These are phyloP conservation scores for Pipra filicauda DNA, from an alignment of 2,113 vertebrate species.

Conservation along the genomic window DNA sequence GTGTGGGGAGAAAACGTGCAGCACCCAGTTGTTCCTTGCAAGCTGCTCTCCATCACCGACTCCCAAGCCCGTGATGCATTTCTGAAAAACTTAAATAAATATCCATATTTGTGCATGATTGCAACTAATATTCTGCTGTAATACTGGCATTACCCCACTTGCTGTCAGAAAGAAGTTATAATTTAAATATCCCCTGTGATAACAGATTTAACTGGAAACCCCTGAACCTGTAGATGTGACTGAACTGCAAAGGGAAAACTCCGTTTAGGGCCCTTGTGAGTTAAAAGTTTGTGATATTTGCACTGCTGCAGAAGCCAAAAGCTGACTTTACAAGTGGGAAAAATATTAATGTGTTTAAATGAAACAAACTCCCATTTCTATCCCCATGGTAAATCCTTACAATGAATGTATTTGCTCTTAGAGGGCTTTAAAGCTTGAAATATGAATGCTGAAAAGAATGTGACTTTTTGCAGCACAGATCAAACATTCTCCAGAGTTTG, in stretches of 20 bases:
- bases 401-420: constrained; percentile 37
- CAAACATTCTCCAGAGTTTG: constrained; percentile 58
- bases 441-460: constrained; percentile 63
- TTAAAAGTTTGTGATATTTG: constrained; percentile 56
- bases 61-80: neutral
- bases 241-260: constrained; percentile 10
- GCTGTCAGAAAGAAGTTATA: neutral
- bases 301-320: constrained; percentile 58
- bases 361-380: constrained; percentile 59
- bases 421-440: constrained; percentile 57
- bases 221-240: neutral
- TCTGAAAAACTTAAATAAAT: neutral
- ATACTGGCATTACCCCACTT: neutral
- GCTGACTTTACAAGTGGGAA: constrained; percentile 62
- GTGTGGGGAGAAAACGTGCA: neutral
- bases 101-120: neutral
- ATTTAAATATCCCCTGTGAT: neutral
- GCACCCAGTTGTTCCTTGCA: neutral
- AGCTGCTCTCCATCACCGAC: neutral
- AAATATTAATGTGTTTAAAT: constrained; percentile 63
- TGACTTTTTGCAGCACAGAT: constrained; percentile 51
- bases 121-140: neutral
- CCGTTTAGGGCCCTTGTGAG: constrained; percentile 5
- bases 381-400: constrained; percentile 42
- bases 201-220: constrained; percentile 12